phyloP scores from a whole-genome alignment of 2,113 vertebrate species.

The Potamarius usumacintae region DNA sequence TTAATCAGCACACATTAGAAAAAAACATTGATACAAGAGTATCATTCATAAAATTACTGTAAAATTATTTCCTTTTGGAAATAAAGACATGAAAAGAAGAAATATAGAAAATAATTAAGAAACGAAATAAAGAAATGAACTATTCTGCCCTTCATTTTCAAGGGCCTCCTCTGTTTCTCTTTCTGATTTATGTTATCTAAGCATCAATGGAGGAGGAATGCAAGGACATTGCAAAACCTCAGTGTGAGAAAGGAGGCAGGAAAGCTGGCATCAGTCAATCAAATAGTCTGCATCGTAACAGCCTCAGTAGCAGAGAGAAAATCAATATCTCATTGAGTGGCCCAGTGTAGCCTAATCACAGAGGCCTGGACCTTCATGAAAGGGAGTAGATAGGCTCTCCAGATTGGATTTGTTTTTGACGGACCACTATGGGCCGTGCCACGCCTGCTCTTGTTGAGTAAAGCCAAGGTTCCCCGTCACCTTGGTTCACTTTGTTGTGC shows the following conservation, averaged over 20 bases:
- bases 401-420: constrained; percentile 61
- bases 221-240: constrained; percentile 60
- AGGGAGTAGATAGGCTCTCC: constrained; percentile 66
- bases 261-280: constrained; percentile 72
- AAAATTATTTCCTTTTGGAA: neutral
- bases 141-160: neutral
- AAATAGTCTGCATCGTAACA: constrained; percentile 69
- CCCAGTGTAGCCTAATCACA: constrained; percentile 71
- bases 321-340: constrained; percentile 76
- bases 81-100: neutral
- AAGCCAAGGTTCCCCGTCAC: constrained; percentile 65
- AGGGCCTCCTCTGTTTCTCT: neutral
- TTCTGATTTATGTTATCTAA: neutral
- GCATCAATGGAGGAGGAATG: constrained; percentile 6
- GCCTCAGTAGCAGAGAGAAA: constrained; percentile 69
- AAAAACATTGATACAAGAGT: neutral
- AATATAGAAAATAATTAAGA: neutral
- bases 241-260: constrained; percentile 59
- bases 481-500: constrained; percentile 73
- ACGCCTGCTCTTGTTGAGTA: constrained; percentile 63
- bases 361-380: constrained; percentile 63
- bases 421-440: constrained; percentile 57
- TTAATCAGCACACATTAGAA: neutral
- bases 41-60: neutral
- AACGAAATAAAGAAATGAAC: neutral